Conservation (phyloP, 1,140 invertebrate genomes). For the Bombus polaris region DNA sequence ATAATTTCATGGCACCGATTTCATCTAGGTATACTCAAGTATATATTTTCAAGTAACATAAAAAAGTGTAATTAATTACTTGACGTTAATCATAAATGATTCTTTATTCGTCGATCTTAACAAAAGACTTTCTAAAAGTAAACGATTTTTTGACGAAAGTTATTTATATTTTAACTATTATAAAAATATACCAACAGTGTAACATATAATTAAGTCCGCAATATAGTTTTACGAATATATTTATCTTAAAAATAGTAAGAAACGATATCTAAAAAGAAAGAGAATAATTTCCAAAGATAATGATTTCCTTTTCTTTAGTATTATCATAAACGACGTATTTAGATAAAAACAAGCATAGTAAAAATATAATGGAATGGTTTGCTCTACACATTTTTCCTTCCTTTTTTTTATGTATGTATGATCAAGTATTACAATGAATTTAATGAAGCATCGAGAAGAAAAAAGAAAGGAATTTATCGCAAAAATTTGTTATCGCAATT, state of each 20-base stretch:
- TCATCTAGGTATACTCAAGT: not conserved
- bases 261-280: constrained; percentile 21
- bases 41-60: not conserved
- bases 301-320: not conserved
- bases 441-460: not conserved
- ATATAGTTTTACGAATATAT: constrained; percentile 35
- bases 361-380: constrained; percentile 51
- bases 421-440: constrained; percentile 30
- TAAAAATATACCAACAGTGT: constrained; percentile 35
- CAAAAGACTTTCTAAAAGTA: constrained; percentile 32
- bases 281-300: constrained; percentile 24
- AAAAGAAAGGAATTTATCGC: constrained; percentile 1
- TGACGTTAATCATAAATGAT: constrained; percentile 1
- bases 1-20: constrained; percentile 51
- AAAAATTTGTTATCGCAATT: constrained; percentile 27
- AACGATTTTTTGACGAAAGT: constrained; percentile 13
- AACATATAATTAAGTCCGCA: constrained; percentile 10
- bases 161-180: constrained; percentile 38
- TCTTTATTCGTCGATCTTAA: constrained; percentile 14
- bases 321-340: constrained; percentile 4
- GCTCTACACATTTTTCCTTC: constrained; percentile 37
- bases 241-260: constrained; percentile 33
- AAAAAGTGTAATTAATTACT: not conserved
- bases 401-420: constrained; percentile 24
- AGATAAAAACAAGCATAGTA: constrained; percentile 39